A percentile compares a stretch with the other conserved stretches of the same genome.
Conservation (phyloP, 2,113 vertebrate genomes). For the Reinhardtius hippoglossoides region DNA sequence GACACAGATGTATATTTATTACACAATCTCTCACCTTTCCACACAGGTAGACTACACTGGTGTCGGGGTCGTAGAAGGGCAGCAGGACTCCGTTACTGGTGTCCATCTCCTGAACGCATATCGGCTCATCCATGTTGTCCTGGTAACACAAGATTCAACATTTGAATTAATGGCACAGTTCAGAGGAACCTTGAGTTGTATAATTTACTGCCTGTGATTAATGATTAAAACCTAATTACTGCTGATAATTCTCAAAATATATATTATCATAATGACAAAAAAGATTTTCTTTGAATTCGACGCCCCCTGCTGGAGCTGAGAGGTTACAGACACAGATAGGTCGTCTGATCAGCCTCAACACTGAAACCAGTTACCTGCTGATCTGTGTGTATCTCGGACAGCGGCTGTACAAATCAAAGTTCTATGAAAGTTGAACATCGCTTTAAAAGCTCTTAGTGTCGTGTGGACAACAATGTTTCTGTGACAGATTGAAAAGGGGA, state of each 20-base stretch:
- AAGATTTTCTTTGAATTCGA: background rate
- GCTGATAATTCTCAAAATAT: background rate
- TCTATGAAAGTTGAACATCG: background rate
- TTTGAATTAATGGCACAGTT: background rate
- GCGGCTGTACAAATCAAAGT: background rate
- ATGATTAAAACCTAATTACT: background rate
- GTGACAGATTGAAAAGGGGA: constrained; percentile 23
- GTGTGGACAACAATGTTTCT: background rate
- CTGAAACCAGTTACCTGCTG: no score
- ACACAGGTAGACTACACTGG: constrained; percentile 95
- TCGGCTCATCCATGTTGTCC: constrained; percentile 96
- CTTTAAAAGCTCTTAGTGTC: background rate
- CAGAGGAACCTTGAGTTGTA: background rate
- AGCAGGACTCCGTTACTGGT: constrained; percentile 95
- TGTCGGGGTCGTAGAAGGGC: constrained; percentile 96
- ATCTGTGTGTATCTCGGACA: background rate
- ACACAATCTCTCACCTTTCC: constrained; percentile 87
- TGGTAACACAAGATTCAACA: constrained; percentile 61
- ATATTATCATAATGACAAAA: background rate
- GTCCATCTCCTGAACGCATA: constrained; percentile 98
- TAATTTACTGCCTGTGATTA: background rate
- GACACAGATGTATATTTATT: background rate
- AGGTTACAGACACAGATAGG: background rate
- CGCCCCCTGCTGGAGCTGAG: constrained; percentile 51
- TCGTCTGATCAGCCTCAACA: background rate